phyloP scores from a whole-genome alignment of 2,797 vertebrate species.

The Muraenolepis orangiensis region DNA sequence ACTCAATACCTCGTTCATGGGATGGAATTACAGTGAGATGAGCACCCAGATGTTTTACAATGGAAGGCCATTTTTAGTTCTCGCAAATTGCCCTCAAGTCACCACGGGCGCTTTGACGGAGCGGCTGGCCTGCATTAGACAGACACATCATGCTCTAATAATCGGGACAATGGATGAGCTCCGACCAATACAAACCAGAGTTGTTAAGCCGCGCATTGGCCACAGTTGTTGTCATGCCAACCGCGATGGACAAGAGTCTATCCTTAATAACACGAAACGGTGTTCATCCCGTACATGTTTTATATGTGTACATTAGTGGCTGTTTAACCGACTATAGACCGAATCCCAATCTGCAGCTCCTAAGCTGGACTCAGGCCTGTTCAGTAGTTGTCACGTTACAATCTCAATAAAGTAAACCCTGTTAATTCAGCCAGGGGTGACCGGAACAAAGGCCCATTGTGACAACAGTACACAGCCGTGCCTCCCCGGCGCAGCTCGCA shows the following conservation, averaged over 20 bases:
- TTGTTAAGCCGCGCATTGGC: background rate
- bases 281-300: background rate
- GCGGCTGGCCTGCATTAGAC: conserved; percentile 26
- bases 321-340: background rate
- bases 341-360: conserved; percentile 32
- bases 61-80: background rate
- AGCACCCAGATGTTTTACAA: conserved; percentile 6
- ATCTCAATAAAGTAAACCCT: conserved; percentile 71
- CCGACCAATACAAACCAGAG: background rate
- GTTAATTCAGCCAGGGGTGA: conserved; percentile 69
- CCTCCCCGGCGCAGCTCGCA: conserved; percentile 55
- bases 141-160: conserved; percentile 19
- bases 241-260: background rate
- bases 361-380: conserved; percentile 34
- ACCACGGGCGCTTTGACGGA: conserved; percentile 20
- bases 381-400: conserved; percentile 41
- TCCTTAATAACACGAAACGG: background rate
- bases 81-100: conserved; percentile 12
- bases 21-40: background rate
- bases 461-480: conserved; percentile 56
- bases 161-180: conserved; percentile 5
- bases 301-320: background rate
- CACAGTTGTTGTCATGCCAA: conserved; percentile 2
- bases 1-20: conserved; percentile 2
- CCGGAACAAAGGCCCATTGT: conserved; percentile 71